Evolutionary conservation across 2,797 vertebrate species (phyloP), one percentile per base, ranked within the genome.

Genomic region (Streptopelia turtur): DNA sequence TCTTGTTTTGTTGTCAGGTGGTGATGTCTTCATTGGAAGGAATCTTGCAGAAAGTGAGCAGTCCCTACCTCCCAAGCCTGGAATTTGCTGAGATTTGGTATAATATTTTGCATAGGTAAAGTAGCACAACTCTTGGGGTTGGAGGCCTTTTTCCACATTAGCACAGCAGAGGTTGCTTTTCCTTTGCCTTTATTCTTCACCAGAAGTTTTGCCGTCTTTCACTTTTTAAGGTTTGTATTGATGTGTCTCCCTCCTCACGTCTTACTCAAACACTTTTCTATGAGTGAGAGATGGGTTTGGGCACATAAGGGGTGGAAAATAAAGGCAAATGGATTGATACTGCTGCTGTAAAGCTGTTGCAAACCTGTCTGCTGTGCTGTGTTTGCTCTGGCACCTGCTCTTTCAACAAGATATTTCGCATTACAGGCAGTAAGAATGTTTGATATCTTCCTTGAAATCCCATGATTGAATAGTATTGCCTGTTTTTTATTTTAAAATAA

Each of bases 201-300:
- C n/a, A 11, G 15, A 77, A 14, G 10, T 84, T 92, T 64, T 49
- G 37, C 53, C 0, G 0, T 56, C 56, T 82, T 81, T 76, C 16
- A 14, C 6, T 71, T 90, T 43, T 33, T 37, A 50, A 53, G 28
- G 45, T 57, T 68, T 78, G 3, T 50, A 10, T 56, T 37, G 31
- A 13, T 63, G 9, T 66, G 3, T 30, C 50, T 94, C 94, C 21
- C 21, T 84, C 10, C 33, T 91, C 27, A 11, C 3, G 7, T 56
- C 55, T 79, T 50, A 35, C 25, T 55, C 45, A 22, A 53, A 28
- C 14, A 4, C 16, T 47, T 69, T 1, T 0, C 30, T 3, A 0
- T 53, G 55, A 72, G 20, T 27, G 23, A 30, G 45, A 71, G n/a
- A 5, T 52, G 52, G 11, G 5, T 74, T 85, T 60, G 53, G 65